phyloP scores from a whole-genome alignment of 2,797 vertebrate species.

The Morelia viridis region DNA sequence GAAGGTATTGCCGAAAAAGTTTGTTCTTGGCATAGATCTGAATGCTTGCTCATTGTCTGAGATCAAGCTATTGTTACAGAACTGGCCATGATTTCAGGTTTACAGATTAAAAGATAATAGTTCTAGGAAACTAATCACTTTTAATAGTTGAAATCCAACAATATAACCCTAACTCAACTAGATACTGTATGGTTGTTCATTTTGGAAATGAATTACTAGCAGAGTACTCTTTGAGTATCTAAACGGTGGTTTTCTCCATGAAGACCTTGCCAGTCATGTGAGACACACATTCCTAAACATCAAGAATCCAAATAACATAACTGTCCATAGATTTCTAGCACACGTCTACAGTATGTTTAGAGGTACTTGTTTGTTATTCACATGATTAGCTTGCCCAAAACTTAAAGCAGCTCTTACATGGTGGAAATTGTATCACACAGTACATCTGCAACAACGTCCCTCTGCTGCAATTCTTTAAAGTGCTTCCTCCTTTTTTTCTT shows the following conservation, averaged over 20 bases:
- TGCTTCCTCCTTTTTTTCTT: constrained; percentile 6
- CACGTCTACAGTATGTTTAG: not conserved
- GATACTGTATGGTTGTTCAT: not conserved
- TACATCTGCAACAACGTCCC: not conserved
- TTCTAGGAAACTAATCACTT: not conserved
- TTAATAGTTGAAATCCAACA: not conserved
- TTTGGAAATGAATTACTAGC: not conserved
- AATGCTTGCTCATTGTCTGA: not conserved
- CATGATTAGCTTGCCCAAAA: not conserved
- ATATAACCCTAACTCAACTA: not conserved
- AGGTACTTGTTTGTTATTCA: not conserved
- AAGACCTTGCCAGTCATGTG: not conserved
- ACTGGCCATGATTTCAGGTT: not conserved
- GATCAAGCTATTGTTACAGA: not conserved
- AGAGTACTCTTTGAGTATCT: not conserved
- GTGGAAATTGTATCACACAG: not conserved
- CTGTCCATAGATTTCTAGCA: not conserved
- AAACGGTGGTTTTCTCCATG: not conserved
- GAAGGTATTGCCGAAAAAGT: not conserved
- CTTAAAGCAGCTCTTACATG: not conserved
- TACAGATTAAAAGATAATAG: not conserved
- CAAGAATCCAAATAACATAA: not conserved
- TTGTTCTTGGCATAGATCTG: not conserved
- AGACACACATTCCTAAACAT: not conserved
- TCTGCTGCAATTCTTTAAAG: constrained; percentile 12